Base-by-base conservation (phyloP, 2,888 invertebrate species). In the Drosophila helvetica region DNA sequence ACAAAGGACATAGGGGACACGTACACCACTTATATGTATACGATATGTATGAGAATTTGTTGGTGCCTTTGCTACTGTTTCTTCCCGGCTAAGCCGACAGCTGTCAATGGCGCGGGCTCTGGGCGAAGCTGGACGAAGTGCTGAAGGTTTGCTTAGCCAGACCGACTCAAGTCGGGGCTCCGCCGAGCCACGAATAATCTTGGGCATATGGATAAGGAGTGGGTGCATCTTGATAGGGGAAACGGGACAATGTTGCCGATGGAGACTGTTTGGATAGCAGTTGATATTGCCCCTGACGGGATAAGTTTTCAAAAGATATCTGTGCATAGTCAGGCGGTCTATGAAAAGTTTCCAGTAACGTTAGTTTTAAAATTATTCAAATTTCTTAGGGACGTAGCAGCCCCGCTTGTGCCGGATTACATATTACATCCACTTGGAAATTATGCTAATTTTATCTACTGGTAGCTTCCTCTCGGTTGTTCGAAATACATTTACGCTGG, bases 61-160 rank as follows among this genome's bases (percentile, higher is more conserved):
- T 45, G 45, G 45, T 63, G 51, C 45, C 55, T 53, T 43, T 18
- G 17, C 30, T 47, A 48, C 42, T 43, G 56, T 33, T 55, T 42
- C 22, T 52, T 50, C 43, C 42, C 19, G 43, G 45, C 51, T 66
- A 72, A 74, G 58, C 72, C 59, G 74, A 59, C 72, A 74, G 74
- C 72, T 72, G 72, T 66, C 72, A 66, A 74, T 72, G 72, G 69
- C 57, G 68, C 57, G 27, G 57, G 50, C 55, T 42, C 48, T 56
- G 55, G 47, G 63, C 46, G 43, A 51, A 51, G 61, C 33, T 33
- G 56, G 38, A 72, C 55, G 47, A 64, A 64, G 45, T 25, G 59
- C 55, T 17, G 57, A 71, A 73, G 60, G 64, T 64, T 63, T 72
- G 65, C 57, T 48, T 54, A 53, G 56, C 48, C 38, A 52, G 47